A percentile compares a stretch with the other conserved stretches of the same genome.
phyloP scores from a whole-genome alignment of 2,797 vertebrate genomes.

The Oreochromis grahami region DNA sequence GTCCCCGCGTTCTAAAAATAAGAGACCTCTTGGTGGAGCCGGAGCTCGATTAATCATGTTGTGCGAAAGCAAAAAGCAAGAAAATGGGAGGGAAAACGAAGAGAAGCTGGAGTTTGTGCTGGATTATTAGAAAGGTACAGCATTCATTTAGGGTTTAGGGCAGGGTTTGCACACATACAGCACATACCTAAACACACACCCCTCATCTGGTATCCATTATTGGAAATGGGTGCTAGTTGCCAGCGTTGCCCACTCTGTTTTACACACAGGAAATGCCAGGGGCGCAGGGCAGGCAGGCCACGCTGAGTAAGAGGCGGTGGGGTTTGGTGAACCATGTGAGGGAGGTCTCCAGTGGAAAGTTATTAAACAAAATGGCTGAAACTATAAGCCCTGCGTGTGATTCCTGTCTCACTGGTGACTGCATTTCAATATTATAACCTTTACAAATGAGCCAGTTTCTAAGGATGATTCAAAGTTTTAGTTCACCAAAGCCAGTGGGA shows the following conservation, averaged over 20 bases:
- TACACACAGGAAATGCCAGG: conserved; percentile 77
- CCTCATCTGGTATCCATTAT: conserved; percentile 67
- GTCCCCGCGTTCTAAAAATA: conserved; percentile 62
- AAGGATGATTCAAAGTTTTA: not conserved
- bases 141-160: conserved; percentile 9
- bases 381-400: not conserved
- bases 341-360: not conserved
- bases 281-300: conserved; percentile 45
- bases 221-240: conserved; percentile 48
- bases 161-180: conserved; percentile 1
- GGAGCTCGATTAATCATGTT: conserved; percentile 35
- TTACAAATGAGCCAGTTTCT: not conserved
- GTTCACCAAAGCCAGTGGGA: not conserved
- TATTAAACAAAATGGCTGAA: not conserved
- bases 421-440: not conserved
- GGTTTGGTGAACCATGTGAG: not conserved
- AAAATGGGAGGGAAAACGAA: conserved; percentile 8
- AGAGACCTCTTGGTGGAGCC: conserved; percentile 42
- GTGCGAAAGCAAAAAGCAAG: conserved; percentile 23
- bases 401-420: not conserved
- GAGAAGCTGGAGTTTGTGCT: conserved; percentile 5
- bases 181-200: not conserved
- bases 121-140: not conserved
- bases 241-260: conserved; percentile 61
- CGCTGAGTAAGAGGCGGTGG: not conserved